Conservation (phyloP, 2,888 invertebrate species). For the Drosophila ustulata region DNA sequence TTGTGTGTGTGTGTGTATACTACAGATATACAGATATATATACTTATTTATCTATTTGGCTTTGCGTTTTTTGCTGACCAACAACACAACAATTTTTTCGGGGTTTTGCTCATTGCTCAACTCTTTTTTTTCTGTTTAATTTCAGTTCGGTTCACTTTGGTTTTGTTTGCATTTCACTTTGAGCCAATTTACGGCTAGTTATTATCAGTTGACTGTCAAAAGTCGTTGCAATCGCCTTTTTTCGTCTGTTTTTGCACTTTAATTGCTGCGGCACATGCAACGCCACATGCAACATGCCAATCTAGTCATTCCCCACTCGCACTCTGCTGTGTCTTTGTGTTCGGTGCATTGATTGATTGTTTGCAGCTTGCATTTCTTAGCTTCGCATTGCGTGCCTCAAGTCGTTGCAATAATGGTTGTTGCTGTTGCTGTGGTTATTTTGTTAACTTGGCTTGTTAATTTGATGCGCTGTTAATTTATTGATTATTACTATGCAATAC, state of each 20-base stretch:
- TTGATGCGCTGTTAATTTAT: slow-evolving; percentile 74
- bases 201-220: slow-evolving; percentile 61
- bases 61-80: slow-evolving; percentile 56
- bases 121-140: slow-evolving; percentile 17
- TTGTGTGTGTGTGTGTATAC: slow-evolving; percentile 3
- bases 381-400: slow-evolving; percentile 45
- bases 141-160: slow-evolving; percentile 10
- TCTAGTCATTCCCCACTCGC: slow-evolving; percentile 10
- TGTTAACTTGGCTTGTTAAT: slow-evolving; percentile 52
- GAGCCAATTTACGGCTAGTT: slow-evolving; percentile 46
- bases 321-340: slow-evolving; percentile 11
- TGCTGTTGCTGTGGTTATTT: slow-evolving; percentile 23
- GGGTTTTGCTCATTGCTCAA: slow-evolving; percentile 61
- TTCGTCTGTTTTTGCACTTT: slow-evolving; percentile 31
- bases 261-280: slow-evolving; percentile 69
- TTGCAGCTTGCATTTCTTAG: slow-evolving; percentile 18
- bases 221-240: slow-evolving; percentile 32
- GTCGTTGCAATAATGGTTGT: slow-evolving; percentile 25
- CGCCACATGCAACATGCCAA: slow-evolving; percentile 40
- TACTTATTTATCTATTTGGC: slow-evolving; percentile 27
- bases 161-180: slow-evolving; percentile 72
- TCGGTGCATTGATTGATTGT: slow-evolving; percentile 55
- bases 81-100: slow-evolving; percentile 20
- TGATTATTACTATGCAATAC: slow-evolving; percentile 38
- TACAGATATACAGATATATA: not conserved